phyloP scores from a whole-genome alignment of 2,797 vertebrate genomes.

The Anabas testudineus region DNA sequence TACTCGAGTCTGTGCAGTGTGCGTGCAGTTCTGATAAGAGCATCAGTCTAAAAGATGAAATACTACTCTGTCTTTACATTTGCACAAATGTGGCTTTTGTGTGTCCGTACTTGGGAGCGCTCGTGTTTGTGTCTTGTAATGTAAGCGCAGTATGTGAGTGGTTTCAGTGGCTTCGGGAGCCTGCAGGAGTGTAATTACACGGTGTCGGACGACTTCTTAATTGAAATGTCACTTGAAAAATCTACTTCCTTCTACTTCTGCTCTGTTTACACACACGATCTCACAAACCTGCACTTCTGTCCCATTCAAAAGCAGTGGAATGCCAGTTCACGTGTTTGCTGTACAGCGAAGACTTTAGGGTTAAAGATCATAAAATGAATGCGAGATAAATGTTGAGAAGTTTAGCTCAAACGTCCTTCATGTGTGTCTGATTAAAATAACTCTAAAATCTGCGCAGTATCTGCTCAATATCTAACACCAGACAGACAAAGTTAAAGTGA shows the following conservation, averaged over 20 bases:
- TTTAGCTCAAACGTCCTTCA: too few relatives aligned
- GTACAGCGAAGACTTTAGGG: too few relatives aligned
- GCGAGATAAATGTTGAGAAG: too few relatives aligned
- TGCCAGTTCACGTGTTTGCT: constrained; percentile 1
- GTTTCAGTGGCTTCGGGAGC: constrained; percentile 29
- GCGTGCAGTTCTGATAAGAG: constrained; percentile 29
- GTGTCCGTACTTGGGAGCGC: neutral
- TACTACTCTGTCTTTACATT: neutral
- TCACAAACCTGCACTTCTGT: constrained; percentile 1
- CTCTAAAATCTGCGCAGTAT: neutral
- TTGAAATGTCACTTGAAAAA: constrained; percentile 44
- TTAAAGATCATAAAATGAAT: too few relatives aligned
- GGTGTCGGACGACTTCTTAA: constrained; percentile 30
- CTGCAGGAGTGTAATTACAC: constrained; percentile 33
- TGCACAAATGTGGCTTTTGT: constrained; percentile 33
- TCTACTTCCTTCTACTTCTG: constrained; percentile 3
- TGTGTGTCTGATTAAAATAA: neutral
- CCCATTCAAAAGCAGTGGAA: neutral
- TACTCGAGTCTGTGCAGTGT: constrained; percentile 44
- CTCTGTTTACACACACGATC: constrained; percentile 5
- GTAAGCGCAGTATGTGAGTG: constrained; percentile 9
- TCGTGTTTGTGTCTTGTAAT: constrained; percentile 13
- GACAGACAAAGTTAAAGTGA: neutral
- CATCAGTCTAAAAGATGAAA: constrained; percentile 7
- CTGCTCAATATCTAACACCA: too few relatives aligned